Conservation (phyloP, 1,140 invertebrate species). For the Trichonephila clavipes region DNA sequence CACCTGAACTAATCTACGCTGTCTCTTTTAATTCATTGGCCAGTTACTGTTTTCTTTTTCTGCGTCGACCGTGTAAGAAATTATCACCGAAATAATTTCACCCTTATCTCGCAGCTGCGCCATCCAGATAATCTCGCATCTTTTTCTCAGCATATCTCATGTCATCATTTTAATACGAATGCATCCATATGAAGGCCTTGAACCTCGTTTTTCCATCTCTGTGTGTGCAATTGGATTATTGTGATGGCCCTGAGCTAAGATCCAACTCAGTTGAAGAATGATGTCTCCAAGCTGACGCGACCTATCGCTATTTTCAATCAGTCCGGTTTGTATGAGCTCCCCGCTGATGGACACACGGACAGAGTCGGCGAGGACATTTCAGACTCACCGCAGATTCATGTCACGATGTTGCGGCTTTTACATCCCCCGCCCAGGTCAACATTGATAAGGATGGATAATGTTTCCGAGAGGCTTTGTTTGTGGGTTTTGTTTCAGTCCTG, state of each 20-base stretch:
- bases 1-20: background rate
- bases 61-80: background rate
- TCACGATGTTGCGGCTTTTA: slow-evolving; percentile 3
- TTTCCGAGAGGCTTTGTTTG: slow-evolving; percentile 30
- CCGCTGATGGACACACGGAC: slow-evolving; percentile 32
- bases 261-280: background rate
- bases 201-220: background rate
- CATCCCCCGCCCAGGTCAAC: slow-evolving; percentile 44
- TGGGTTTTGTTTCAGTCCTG: background rate
- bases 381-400: slow-evolving; percentile 28
- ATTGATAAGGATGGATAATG: slow-evolving; percentile 45
- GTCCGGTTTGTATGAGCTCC: background rate
- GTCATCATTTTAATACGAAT: slow-evolving; percentile 37
- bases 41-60: background rate
- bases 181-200: slow-evolving; percentile 37
- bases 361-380: slow-evolving; percentile 6
- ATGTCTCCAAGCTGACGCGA: slow-evolving; percentile 45
- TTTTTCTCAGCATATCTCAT: slow-evolving; percentile 24
- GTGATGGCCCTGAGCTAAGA: background rate
- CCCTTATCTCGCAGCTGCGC: slow-evolving; percentile 28
- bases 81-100: slow-evolving; percentile 21
- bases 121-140: background rate
- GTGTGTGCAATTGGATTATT: background rate
- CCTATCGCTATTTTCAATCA: slow-evolving; percentile 39
- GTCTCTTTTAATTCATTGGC: background rate